Evolutionary conservation across 2,797 vertebrate genomes (phyloP), one percentile per base, ranked within the genome.

Genomic region (Erethizon dorsatum): DNA sequence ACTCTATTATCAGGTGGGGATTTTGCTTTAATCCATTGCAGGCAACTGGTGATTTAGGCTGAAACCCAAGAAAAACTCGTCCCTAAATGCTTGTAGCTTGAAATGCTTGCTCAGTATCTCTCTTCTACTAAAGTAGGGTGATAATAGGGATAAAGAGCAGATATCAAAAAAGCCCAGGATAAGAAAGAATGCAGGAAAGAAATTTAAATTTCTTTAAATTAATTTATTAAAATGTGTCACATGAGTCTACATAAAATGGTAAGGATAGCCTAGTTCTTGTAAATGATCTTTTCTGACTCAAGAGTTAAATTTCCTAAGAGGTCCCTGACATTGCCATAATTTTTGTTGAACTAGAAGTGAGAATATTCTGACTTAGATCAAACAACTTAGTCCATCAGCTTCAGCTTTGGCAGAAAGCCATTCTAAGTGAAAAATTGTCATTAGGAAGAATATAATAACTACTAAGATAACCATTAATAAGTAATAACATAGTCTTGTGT

Each of bases 391-490:
- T 41, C 54, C 41, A 47, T 45, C 12, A 59, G 18, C 59, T 93
- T 96, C 75, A 84, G 82, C 69, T 82, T 83, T 61, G 54, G 83
- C 88, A 90, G 90, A 84, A 93, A 95, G 65, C 47, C 14, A 50
- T 47, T 78, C 10, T 59, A 93, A 41, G 31, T 20, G 69, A 45
- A 91, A 45, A 63, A 54, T 56, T 57, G 50, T 69, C n/a, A 47
- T 95, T 82, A 84, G 91, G 83, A 95, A 84, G 33, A 73, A 18
- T 33, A 33, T 47, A 50, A 91, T 94, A 82, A 28, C 61, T 69
- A 71, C 18, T 63, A 92, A 95, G 54, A 86, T 11, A 80, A 26
- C 37, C 92, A 94, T 88, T 96, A 94, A 73, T 95, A 94, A 87
- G 71, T 73, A 90, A 95, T 82, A 93, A 88, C 65, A 79, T 79